These are phyloP conservation scores for Synaphobranchus kaupii DNA, from an alignment of 2,797 vertebrate genomes.

Conservation along the genomic window DNA sequence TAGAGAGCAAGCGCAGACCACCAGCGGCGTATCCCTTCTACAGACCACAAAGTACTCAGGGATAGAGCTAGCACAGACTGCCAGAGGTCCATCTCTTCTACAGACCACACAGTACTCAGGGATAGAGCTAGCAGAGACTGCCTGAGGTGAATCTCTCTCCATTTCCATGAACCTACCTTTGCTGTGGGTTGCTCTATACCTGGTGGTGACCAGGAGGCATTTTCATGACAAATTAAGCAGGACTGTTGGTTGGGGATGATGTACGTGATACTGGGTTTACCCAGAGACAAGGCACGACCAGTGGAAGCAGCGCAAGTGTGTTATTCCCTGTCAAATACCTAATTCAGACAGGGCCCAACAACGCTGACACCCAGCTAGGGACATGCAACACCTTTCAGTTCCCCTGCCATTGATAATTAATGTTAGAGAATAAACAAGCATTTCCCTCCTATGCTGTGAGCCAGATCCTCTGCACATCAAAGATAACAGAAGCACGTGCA, in stretches of 20 bases:
- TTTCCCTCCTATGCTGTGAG: not conserved
- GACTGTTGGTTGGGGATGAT: not conserved
- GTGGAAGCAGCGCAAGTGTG: not conserved
- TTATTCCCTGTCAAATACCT: not conserved
- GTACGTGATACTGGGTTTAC: not conserved
- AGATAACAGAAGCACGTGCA: too few species aligned
- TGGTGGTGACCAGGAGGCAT: not conserved
- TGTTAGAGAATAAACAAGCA: not conserved
- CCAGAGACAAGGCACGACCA: not conserved
- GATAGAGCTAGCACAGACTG: too few species aligned
- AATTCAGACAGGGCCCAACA: not conserved
- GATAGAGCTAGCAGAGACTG: not conserved
- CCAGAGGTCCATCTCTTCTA: too few species aligned
- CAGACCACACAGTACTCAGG: too few species aligned
- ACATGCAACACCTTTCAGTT: not conserved
- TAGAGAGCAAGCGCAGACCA: too few species aligned
- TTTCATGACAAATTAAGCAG: not conserved
- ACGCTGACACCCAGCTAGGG: not conserved
- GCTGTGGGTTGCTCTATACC: not conserved
- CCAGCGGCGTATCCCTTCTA: too few species aligned
- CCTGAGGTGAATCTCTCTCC: too few species aligned
- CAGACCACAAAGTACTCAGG: too few species aligned
- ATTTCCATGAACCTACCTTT: not conserved
- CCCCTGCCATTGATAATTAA: not conserved
- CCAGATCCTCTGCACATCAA: not conserved